Evolutionary conservation across 1,140 invertebrate genomes (phyloP).

Genomic region (Babylonia areolata): DNA sequence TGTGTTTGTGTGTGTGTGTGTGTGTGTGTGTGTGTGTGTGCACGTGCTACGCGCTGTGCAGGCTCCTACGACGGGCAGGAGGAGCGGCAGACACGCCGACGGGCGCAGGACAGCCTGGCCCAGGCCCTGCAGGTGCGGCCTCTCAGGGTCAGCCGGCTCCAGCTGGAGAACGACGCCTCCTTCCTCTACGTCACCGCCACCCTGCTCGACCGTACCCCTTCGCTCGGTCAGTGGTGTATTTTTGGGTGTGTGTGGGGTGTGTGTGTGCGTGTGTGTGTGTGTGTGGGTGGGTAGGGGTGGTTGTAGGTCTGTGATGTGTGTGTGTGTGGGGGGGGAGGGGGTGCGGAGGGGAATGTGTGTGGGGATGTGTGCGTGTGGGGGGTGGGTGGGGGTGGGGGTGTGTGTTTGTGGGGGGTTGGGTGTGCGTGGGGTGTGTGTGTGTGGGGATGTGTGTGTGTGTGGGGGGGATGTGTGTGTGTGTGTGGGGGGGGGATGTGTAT

Average conservation of each 20-base stretch:
- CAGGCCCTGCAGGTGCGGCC: conserved; percentile 50
- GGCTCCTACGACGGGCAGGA: conserved; percentile 44
- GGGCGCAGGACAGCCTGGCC: conserved; percentile 38
- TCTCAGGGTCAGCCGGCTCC: conserved; percentile 55
- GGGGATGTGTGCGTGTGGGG: too few species aligned
- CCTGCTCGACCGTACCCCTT: conserved; percentile 58
- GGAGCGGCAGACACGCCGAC: conserved; percentile 30
- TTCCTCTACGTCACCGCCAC: conserved; percentile 58
- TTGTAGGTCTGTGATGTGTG: too few species aligned
- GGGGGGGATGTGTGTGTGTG: too few species aligned
- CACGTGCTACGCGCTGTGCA: background rate
- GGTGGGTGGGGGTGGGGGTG: too few species aligned
- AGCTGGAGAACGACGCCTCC: conserved; percentile 58
- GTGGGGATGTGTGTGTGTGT: too few species aligned
- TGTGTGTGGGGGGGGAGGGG: too few species aligned
- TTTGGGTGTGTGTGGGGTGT: background rate
- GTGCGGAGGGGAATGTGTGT: too few species aligned
- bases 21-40: background rate
- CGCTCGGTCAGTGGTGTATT: conserved; percentile 41
- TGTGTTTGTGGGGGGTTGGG: too few species aligned
- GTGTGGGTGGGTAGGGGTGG: too few species aligned
- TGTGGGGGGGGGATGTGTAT: too few species aligned
- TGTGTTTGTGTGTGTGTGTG: background rate
- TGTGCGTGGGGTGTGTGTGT: too few species aligned
- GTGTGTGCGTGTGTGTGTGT: background rate